Conservation (phyloP, 2,888 invertebrate species). For the Thera obeliscata region DNA sequence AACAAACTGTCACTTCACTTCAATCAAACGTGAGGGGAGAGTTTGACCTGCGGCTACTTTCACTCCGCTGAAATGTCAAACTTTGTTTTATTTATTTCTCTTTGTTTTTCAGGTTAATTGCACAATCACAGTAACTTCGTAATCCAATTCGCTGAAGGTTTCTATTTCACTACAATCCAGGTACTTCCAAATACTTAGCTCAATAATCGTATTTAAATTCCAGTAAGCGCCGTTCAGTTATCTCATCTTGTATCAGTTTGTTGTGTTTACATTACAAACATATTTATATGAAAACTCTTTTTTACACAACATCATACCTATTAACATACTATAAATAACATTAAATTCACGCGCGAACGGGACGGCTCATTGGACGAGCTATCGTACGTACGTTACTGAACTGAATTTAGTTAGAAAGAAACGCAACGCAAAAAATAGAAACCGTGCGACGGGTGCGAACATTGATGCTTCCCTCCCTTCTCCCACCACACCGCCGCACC, state of each 20-base stretch:
- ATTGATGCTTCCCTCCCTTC: constrained; percentile 69
- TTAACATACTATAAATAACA: constrained; percentile 68
- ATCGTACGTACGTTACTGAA: constrained; percentile 68
- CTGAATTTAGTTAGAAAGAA: constrained; percentile 71
- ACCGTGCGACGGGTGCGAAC: constrained; percentile 76
- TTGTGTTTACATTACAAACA: constrained; percentile 60
- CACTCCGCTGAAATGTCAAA: constrained; percentile 70
- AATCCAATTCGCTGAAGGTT: constrained; percentile 49
- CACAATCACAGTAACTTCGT: constrained; percentile 66
- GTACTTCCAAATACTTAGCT: constrained; percentile 46
- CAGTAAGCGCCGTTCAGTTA: constrained; percentile 69
- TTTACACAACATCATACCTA: constrained; percentile 59
- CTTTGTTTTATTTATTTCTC: constrained; percentile 54
- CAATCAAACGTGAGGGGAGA: constrained; percentile 47
- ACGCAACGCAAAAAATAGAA: constrained; percentile 77
- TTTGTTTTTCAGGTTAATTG: constrained; percentile 52
- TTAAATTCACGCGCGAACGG: constrained; percentile 71
- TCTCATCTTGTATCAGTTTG: constrained; percentile 57
- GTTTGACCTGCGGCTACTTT: constrained; percentile 65
- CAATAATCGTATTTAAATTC: constrained; percentile 56
- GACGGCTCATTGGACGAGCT: constrained; percentile 66
- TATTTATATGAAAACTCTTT: constrained; percentile 50
- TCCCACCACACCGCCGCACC: constrained; percentile 63
- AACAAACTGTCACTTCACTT: constrained; percentile 38
- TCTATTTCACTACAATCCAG: constrained; percentile 65